Percentiles rank a stretch among this genome's conserved stretches.
phyloP scores from a whole-genome alignment of 2,888 invertebrate species.

The Trachelus tabidus region DNA sequence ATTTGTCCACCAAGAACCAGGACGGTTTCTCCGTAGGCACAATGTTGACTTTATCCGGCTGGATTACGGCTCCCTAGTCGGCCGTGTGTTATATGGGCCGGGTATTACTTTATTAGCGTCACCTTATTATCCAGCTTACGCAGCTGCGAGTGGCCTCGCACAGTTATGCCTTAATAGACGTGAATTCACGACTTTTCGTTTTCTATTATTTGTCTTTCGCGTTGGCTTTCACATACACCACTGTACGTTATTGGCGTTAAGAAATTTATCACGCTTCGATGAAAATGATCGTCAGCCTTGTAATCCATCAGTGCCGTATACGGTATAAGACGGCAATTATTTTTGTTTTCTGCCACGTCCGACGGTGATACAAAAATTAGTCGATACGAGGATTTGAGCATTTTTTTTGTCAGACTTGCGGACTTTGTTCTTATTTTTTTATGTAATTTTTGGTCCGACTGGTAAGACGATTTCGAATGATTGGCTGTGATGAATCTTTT shows the following conservation, averaged over 20 bases:
- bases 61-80: neutral
- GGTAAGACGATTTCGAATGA: neutral
- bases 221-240: too few species aligned
- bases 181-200: neutral
- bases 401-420: too few species aligned
- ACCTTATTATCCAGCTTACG: slow-evolving; percentile 2
- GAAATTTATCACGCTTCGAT: too few species aligned
- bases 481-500: neutral
- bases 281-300: too few species aligned
- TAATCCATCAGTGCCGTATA: too few species aligned
- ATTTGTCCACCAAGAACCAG: neutral
- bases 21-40: too few species aligned
- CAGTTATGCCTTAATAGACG: neutral
- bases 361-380: too few species aligned
- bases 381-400: too few species aligned
- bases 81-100: neutral
- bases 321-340: too few species aligned
- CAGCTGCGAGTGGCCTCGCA: neutral
- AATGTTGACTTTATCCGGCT: neutral
- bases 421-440: neutral
- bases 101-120: slow-evolving; percentile 4
- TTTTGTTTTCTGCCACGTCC: too few species aligned
- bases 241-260: too few species aligned
- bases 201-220: neutral
- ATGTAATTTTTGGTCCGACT: too few species aligned